These are phyloP conservation scores for Setipinna tenuifilis DNA, from an alignment of 2,797 vertebrate genomes.

Conservation along the genomic window DNA sequence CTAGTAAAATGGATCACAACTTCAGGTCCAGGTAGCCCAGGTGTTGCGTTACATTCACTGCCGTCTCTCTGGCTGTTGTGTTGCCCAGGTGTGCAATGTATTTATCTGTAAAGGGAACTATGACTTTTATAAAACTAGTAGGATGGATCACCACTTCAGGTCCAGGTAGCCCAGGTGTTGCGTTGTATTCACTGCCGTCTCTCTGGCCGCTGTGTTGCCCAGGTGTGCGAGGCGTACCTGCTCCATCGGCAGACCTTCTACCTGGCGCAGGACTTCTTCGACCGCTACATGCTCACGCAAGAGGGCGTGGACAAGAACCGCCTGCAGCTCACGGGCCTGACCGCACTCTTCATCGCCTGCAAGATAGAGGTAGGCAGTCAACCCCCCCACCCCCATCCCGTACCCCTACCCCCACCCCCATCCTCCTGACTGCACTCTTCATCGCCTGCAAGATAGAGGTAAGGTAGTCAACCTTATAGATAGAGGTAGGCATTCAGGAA, in stretches of 20 bases:
- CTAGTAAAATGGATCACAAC: not conserved
- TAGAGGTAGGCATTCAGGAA: constrained; percentile 53
- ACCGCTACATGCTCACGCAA: constrained; percentile 89
- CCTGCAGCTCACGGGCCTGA: constrained; percentile 90
- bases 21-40: not conserved
- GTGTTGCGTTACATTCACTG: not conserved
- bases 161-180: not conserved
- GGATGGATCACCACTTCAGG: not conserved
- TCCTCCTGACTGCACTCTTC: constrained; percentile 85
- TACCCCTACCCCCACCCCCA: too few species aligned
- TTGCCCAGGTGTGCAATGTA: constrained; percentile 82
- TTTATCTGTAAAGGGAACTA: not conserved
- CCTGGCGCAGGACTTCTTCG: constrained; percentile 91
- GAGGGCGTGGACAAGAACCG: constrained; percentile 80
- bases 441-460: constrained; percentile 93
- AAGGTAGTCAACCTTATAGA: too few species aligned
- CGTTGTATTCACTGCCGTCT: not conserved
- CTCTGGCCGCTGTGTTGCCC: not conserved
- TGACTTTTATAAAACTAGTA: not conserved
- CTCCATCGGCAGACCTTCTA: constrained; percentile 93
- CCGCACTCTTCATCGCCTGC: constrained; percentile 87
- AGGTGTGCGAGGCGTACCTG: constrained; percentile 89
- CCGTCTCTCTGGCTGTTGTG: not conserved
- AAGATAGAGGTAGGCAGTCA: constrained; percentile 86
- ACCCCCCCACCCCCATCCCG: too few species aligned